phyloP scores from a whole-genome alignment of 2,113 vertebrate genomes.

The Gallinago media region DNA sequence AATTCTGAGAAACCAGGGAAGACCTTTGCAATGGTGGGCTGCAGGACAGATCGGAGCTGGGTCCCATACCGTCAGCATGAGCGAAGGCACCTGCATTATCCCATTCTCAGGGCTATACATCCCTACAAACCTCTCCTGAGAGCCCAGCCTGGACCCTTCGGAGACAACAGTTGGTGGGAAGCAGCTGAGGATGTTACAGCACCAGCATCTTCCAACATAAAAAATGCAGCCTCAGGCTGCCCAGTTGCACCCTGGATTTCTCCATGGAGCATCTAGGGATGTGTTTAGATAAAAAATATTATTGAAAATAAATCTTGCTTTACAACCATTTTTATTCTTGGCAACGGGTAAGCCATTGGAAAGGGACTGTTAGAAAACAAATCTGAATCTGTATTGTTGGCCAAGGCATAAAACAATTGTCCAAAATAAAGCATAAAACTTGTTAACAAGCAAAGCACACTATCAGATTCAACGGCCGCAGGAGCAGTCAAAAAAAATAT shows the following conservation, averaged over 20 bases:
- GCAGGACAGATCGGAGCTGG: fast-evolving
- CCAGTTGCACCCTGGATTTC: neutral
- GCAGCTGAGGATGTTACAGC: neutral
- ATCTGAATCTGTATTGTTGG: neutral
- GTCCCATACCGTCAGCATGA: neutral
- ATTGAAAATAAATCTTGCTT: neutral
- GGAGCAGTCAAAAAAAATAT: neutral
- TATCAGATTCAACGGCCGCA: neutral
- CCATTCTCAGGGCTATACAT: neutral
- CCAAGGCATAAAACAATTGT: neutral
- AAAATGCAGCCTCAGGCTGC: neutral
- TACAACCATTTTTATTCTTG: neutral
- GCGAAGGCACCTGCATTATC: neutral
- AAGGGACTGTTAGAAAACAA: conserved; percentile 13
- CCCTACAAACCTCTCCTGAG: neutral
- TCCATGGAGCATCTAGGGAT: neutral
- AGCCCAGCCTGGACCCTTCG: neutral
- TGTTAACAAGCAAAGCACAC: conserved; percentile 5
- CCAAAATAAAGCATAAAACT: conserved; percentile 35
- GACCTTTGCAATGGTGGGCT: fast-evolving
- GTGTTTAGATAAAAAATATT: conserved; percentile 23
- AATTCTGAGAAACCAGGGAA: neutral
- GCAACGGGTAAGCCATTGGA: neutral
- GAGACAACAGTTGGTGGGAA: neutral
- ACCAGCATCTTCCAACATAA: neutral